phyloP scores from a whole-genome alignment of 2,888 invertebrate species.

The Pediacus dermestoides region DNA sequence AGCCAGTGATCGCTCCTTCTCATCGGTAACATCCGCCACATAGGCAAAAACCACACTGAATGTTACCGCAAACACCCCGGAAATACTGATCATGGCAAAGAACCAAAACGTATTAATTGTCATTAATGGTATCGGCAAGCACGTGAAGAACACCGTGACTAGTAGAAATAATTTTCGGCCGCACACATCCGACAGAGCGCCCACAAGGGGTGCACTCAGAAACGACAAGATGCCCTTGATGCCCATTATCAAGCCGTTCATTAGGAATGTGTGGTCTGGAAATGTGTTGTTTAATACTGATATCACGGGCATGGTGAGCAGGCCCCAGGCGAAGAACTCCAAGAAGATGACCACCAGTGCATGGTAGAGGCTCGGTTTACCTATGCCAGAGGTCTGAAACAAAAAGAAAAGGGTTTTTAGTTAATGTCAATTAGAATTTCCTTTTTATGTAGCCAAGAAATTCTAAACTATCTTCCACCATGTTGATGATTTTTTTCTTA shows the following conservation, averaged over 20 bases:
- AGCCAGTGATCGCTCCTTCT: slow-evolving; percentile 89
- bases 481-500: too few species aligned
- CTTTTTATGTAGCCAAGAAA: too few species aligned
- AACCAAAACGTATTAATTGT: slow-evolving; percentile 92
- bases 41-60: slow-evolving; percentile 99
- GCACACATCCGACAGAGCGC: slow-evolving; percentile 97
- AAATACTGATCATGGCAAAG: slow-evolving; percentile 98
- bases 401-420: slow-evolving; percentile 18
- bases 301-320: slow-evolving; percentile 97
- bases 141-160: slow-evolving; percentile 97
- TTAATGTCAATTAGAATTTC: too few species aligned
- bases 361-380: slow-evolving; percentile 96
- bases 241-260: slow-evolving; percentile 99
- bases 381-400: slow-evolving; percentile 78
- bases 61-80: slow-evolving; percentile 97
- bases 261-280: slow-evolving; percentile 97
- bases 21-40: slow-evolving; percentile 98
- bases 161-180: slow-evolving; percentile 97
- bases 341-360: slow-evolving; percentile 98
- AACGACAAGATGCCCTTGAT: slow-evolving; percentile 86
- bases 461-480: too few species aligned
- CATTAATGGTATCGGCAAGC: slow-evolving; percentile 98
- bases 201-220: slow-evolving; percentile 82
- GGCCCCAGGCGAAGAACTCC: slow-evolving; percentile 99
- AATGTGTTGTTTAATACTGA: slow-evolving; percentile 91